phyloP scores from a whole-genome alignment of 1,140 invertebrate genomes.

The Nymphalis io region DNA sequence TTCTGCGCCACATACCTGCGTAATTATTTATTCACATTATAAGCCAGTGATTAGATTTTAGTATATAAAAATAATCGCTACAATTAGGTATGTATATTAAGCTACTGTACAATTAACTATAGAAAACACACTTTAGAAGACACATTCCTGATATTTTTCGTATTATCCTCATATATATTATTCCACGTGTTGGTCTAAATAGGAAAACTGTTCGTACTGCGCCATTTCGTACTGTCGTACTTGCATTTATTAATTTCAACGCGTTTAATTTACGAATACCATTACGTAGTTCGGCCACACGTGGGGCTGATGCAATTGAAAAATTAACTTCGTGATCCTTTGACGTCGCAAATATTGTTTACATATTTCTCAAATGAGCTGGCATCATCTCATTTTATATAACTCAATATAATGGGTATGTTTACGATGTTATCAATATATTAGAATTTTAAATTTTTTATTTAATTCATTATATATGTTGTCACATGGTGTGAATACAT shows the following conservation, averaged over 20 bases:
- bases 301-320: constrained; percentile 35
- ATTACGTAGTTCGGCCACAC: constrained; percentile 27
- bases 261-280: constrained; percentile 5
- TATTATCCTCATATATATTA: constrained; percentile 21
- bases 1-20: too few relatives aligned
- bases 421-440: constrained; percentile 10
- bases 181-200: constrained; percentile 28
- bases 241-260: neutral
- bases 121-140: too few relatives aligned
- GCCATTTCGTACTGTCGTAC: constrained; percentile 28
- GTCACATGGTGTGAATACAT: constrained; percentile 9
- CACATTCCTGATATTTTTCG: constrained; percentile 20
- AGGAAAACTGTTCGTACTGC: constrained; percentile 24
- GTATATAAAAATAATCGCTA: too few relatives aligned
- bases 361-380: constrained; percentile 8
- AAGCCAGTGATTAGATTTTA: too few relatives aligned
- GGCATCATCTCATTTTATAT: constrained; percentile 13
- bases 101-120: too few relatives aligned
- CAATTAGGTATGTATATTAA: too few relatives aligned
- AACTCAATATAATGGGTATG: constrained; percentile 17
- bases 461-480: neutral
- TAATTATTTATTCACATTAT: too few relatives aligned
- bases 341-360: neutral
- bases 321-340: constrained; percentile 28
- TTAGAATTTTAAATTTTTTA: constrained; percentile 13